Conservation (phyloP, 2,113 vertebrate species). For the Okapia johnstoni region DNA sequence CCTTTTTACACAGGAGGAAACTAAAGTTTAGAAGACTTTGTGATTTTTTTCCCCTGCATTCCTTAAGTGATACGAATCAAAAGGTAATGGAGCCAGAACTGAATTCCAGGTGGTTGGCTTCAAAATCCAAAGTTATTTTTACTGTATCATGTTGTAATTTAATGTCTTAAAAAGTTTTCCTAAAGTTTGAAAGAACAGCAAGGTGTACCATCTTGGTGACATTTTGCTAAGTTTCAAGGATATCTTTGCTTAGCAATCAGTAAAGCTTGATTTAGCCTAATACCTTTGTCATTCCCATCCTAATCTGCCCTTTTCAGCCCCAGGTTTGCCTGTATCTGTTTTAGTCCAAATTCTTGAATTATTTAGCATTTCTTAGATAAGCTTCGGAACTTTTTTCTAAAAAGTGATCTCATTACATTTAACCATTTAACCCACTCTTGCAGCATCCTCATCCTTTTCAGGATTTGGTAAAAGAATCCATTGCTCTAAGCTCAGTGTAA, state of each 20-base stretch:
- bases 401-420: neutral
- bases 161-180: neutral
- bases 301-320: neutral
- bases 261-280: neutral
- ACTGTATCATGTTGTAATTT: neutral
- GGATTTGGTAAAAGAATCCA: neutral
- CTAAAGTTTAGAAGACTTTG: neutral
- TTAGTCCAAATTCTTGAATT: neutral
- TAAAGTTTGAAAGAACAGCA: neutral
- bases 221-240: neutral
- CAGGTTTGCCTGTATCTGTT: neutral
- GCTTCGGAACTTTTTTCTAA: neutral
- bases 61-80: neutral
- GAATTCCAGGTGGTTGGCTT: neutral
- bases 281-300: neutral
- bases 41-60: neutral
- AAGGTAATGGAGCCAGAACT: neutral
- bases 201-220: neutral
- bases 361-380: slow-evolving; percentile 11
- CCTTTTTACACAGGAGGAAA: neutral
- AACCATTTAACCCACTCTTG: neutral
- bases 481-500: neutral
- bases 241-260: neutral
- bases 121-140: neutral
- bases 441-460: neutral